Base-by-base conservation (phyloP, 2,797 vertebrate species). In the Salarias fasciatus region DNA sequence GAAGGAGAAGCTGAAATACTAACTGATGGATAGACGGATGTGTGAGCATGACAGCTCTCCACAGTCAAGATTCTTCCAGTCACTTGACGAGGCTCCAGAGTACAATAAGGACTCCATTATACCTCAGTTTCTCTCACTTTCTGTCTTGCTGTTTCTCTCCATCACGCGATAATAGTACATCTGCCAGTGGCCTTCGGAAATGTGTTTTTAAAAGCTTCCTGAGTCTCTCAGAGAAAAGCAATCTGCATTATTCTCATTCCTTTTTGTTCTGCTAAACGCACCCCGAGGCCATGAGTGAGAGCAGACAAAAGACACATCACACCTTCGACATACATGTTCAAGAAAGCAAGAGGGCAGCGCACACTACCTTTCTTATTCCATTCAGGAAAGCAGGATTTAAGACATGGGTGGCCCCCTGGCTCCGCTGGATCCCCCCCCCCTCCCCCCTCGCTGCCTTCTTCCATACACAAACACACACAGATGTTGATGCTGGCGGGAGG, bases 51-150 rank as follows among this genome's bases (percentile, higher is more conserved):
- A 24, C 33, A 2, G 15, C 53, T 70, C 11, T 65, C 28, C 51
- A 44, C 46, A 70, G 64, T 44, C 31, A 36, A 35, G 46, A 84
- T 82, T 81, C 63, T 74, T 79, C 41, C 60, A 71, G 58, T 71
- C 18, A 44, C 44, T 84, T 42, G 46, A 60, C 8, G 40, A 36
- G 61, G 45, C 84, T 83, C 85, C 41, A 9, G 72, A 77, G 84
- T 8, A 63, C 73, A 85, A 69, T 84, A 47, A 72, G 28, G 38
- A 52, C 55, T 80, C 72, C 81, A 84, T 88, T 88, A 90, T 77
- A 79, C 18, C 52, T n/a, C 59, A 0, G 28, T 45, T 58, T 64
- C 49, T 28, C 62, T 56, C 40, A 44, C 6, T 15, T 36, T 67
- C 40, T 14, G 29, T 53, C 59, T 53, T 44, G 33, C 53, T 14